phyloP scores from a whole-genome alignment of 2,888 invertebrate genomes.

The Colostygia pectinataria region DNA sequence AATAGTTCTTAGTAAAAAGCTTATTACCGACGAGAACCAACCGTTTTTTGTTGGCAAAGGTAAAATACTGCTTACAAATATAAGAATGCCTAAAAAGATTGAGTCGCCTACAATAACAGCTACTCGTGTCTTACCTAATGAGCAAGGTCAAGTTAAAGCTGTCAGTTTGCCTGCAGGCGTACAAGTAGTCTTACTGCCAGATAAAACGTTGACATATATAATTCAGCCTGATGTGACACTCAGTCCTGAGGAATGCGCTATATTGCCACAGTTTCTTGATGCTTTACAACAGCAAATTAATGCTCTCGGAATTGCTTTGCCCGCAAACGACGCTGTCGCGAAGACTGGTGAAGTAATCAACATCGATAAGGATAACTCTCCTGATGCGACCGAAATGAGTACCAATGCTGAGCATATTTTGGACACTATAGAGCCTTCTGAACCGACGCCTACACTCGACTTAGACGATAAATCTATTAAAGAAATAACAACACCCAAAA shows the following conservation, averaged over 20 bases:
- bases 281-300: slow-evolving; percentile 22
- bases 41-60: slow-evolving; percentile 64
- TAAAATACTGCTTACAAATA: slow-evolving; percentile 66
- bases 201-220: slow-evolving; percentile 35
- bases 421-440: background rate
- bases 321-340: background rate
- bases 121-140: background rate
- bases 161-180: slow-evolving; percentile 41
- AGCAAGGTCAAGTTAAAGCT: slow-evolving; percentile 1
- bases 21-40: slow-evolving; percentile 34
- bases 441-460: background rate
- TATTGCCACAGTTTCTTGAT: slow-evolving; percentile 21
- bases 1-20: slow-evolving; percentile 43
- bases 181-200: slow-evolving; percentile 42
- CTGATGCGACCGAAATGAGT: background rate
- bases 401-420: background rate
- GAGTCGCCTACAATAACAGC: background rate
- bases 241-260: slow-evolving; percentile 15
- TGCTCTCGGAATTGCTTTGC: slow-evolving; percentile 20
- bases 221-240: slow-evolving; percentile 24
- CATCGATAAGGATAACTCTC: slow-evolving; percentile 5
- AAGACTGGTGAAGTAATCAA: slow-evolving; percentile 9
- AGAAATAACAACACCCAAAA: background rate
- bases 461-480: background rate
- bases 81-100: slow-evolving; percentile 29